Evolutionary conservation across 2,797 vertebrate species (phyloP), one percentile per base, ranked within the genome.

Genomic region (Tolypeutes matacus): DNA sequence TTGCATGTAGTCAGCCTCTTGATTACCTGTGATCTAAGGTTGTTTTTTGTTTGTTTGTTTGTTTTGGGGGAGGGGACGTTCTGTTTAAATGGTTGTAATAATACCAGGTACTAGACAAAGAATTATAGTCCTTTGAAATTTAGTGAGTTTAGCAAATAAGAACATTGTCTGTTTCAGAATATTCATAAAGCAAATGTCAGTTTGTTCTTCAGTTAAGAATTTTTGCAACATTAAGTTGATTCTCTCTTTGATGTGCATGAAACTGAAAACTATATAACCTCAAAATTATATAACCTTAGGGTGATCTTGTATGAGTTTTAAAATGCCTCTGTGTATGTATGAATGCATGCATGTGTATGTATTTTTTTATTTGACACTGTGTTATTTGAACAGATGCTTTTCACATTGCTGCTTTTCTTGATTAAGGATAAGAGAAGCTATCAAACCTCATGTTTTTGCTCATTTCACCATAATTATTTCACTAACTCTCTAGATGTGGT

Each of bases 141-240:
- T 62, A 95, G 65, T 18, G 5, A 95, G 73, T 21, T 93, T 96
- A 83, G 93, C 84, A 20, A 84, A 82, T 96, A 78, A 94, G 95
- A 39, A 64, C 34, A 80, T 95, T 96, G 76, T 60, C 21, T 72
- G 67, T 65, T 67, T 34, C 23, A 94, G 21, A 62, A 73, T 93
- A 27, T 67, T 97, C 46, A 91, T 94, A 92, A 97, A 96, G 86
- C 39, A 96, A 96, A 92, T 97, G 76, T 90, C 69, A 96, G 0
- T 73, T 96, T 94, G 73, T 95, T 95, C 75, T 69, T 92, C 65
- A 78, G 0, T 95, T 96, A 49, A 85, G 1, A 95, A 95, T 39
- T 81, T 96, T 96, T 94, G 27, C 56, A 64, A 73, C 10, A 0
- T 93, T 95, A 93, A 93, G 27, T 25, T 10, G 1, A 87, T 65